Percentiles rank a stretch among this genome's conserved stretches.
phyloP scores from a whole-genome alignment of 1,140 invertebrate species.

The Trypoxylus dichotomus region DNA sequence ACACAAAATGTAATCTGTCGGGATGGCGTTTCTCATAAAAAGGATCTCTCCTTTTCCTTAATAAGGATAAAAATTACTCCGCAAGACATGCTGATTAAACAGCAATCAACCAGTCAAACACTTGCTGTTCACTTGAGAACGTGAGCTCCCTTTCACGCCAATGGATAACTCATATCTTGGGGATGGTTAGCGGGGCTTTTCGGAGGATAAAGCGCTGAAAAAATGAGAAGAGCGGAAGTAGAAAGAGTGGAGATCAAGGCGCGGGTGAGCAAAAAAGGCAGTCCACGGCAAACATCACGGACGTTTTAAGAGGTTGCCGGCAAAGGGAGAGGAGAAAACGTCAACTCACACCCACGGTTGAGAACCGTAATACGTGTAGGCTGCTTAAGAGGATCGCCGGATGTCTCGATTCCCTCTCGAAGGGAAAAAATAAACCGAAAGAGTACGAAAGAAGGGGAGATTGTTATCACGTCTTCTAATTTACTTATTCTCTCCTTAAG shows the following conservation, averaged over 20 bases:
- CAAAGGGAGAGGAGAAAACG: not conserved
- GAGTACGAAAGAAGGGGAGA: conserved; percentile 56
- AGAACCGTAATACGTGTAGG: conserved; percentile 47
- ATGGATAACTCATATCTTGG: conserved; percentile 47
- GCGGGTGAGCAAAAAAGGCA: conserved; percentile 39
- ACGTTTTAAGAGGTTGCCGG: conserved; percentile 42
- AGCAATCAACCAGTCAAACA: conserved; percentile 47
- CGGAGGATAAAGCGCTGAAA: conserved; percentile 7
- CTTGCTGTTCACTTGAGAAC: conserved; percentile 38
- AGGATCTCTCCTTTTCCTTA: conserved; percentile 34
- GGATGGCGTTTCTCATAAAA: conserved; percentile 14
- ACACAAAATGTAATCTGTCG: conserved; percentile 28
- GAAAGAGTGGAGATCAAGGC: conserved; percentile 18
- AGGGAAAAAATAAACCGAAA: conserved; percentile 31
- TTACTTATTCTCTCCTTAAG: conserved; percentile 68
- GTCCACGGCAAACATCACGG: conserved; percentile 45
- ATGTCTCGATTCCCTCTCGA: conserved; percentile 43
- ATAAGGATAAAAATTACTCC: conserved; percentile 50
- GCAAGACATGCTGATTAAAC: conserved; percentile 50
- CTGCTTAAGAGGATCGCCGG: conserved; percentile 47
- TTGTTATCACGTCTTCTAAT: conserved; percentile 69
- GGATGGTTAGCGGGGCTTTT: conserved; percentile 34
- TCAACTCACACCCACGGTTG: not conserved
- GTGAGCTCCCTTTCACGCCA: conserved; percentile 39
- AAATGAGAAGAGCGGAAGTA: not conserved